Conservation (phyloP, 2,113 vertebrate species). For the Cyprinus carpio region DNA sequence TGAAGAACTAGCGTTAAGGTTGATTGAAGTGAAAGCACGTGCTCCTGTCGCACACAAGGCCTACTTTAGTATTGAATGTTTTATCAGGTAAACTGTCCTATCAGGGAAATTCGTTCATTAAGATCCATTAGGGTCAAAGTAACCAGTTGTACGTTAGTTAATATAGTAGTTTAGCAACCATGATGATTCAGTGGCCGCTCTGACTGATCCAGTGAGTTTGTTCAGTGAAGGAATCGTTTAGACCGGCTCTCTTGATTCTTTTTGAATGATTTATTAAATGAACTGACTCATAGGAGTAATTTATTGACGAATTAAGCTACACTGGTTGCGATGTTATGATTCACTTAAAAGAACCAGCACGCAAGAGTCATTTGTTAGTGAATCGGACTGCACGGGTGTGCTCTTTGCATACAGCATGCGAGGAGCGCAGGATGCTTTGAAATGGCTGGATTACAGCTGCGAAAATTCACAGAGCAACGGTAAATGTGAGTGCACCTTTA, state of each 20-base stretch:
- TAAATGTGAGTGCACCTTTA: no score
- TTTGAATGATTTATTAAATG: not conserved
- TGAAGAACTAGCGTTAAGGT: not conserved
- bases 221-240: not conserved
- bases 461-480: no score
- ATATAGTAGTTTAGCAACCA: not conserved
- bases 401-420: no score
- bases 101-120: not conserved
- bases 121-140: not conserved
- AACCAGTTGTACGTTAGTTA: not conserved
- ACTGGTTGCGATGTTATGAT: no score
- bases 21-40: not conserved
- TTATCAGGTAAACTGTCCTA: not conserved
- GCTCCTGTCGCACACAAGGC: not conserved
- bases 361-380: no score
- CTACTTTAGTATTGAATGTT: not conserved
- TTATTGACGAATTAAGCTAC: no score
- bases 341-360: no score
- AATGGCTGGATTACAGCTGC: no score
- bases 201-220: not conserved
- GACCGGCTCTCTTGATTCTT: not conserved
- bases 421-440: no score
- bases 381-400: no score
- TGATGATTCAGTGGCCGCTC: not conserved
- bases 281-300: not conserved